Conservation (phyloP, 2,888 invertebrate genomes). For the Eupithecia inturbata region DNA sequence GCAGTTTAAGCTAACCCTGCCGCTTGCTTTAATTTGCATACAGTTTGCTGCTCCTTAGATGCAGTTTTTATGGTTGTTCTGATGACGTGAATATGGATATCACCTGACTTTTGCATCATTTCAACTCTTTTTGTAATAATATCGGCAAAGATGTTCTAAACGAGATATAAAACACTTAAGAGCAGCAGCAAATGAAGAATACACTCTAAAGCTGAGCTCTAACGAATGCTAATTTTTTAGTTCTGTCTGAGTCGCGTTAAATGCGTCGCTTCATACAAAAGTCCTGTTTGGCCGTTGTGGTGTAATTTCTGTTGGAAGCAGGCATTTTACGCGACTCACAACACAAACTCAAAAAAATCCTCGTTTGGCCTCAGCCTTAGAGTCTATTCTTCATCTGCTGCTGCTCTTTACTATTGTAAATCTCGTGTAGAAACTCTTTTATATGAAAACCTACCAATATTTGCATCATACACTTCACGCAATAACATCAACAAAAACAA, state of each 20-base stretch:
- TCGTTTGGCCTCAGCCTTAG: neutral
- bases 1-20: constrained; percentile 15
- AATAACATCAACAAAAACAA: neutral
- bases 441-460: neutral
- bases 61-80: neutral
- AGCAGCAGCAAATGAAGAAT: too few species aligned
- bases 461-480: neutral
- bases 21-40: neutral
- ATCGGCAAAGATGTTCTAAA: too few species aligned
- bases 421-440: neutral
- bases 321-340: neutral
- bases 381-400: neutral
- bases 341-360: neutral
- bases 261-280: neutral
- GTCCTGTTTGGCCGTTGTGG: neutral
- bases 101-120: neutral
- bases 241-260: neutral
- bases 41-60: neutral
- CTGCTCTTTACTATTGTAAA: neutral
- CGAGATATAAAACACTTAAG: too few species aligned
- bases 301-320: neutral
- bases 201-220: neutral
- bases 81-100: neutral
- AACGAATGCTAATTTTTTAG: neutral
- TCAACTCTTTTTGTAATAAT: neutral